Percentiles rank a stretch among this genome's conserved stretches.
phyloP scores from a whole-genome alignment of 2,797 vertebrate genomes.

The Phylloscopus collybita region DNA sequence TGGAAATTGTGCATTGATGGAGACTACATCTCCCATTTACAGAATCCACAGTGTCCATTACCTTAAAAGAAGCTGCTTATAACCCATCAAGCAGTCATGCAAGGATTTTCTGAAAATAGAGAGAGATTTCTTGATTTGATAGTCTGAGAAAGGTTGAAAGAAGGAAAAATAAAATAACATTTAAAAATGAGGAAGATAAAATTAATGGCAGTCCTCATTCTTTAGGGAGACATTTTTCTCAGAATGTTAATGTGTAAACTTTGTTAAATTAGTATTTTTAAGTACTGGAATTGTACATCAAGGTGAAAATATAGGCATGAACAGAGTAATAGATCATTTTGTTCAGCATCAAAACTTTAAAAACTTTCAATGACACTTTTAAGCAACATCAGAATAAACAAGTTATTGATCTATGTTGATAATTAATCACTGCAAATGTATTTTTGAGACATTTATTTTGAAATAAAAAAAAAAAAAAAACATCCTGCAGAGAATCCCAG shows the following conservation, averaged over 20 bases:
- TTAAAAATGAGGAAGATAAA: background rate
- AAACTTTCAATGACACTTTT: conserved; percentile 6
- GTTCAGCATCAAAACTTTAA: background rate
- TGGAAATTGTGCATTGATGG: background rate
- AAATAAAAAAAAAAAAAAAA: background rate
- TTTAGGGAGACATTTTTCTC: background rate
- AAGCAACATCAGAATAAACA: conserved; percentile 16
- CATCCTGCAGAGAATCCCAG: background rate
- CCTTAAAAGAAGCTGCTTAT: background rate
- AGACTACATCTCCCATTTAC: background rate
- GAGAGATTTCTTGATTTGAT: background rate
- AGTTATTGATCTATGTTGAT: background rate
- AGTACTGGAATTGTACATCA: background rate
- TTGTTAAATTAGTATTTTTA: background rate
- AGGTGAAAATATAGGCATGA: background rate
- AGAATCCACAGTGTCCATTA: background rate
- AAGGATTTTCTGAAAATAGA: background rate
- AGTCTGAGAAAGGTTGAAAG: background rate
- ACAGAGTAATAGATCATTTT: background rate
- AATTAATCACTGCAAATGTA: background rate
- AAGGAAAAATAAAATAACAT: background rate
- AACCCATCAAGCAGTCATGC: background rate
- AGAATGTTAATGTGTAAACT: background rate
- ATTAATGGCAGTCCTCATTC: background rate
- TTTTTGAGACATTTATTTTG: background rate